Evolutionary conservation across 1,140 invertebrate genomes (phyloP), one percentile per base, ranked within the genome.

Genomic region (Ctenoplectra terminalis): DNA sequence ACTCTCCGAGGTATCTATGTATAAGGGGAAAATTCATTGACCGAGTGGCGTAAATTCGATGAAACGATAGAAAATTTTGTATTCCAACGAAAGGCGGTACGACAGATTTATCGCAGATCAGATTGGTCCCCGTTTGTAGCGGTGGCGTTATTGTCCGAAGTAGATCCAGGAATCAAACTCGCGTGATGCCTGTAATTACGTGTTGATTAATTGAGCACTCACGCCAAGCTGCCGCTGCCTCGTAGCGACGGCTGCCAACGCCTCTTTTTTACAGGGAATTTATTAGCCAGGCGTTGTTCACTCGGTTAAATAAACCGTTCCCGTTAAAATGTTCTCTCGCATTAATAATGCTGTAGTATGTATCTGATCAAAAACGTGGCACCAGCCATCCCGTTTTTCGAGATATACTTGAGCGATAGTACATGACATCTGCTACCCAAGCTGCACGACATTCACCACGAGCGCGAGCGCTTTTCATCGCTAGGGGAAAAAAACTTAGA

Each of bases 121-220:
- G 74, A 52, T 56, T 48, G 29, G 71, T 61, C 58, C 29, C 29
- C 7, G 56, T 48, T 61, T 34, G 40, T n/a, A 23, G 23, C 67
- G 15, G 15, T 1, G 31, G 37, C 50, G 31, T 71, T 71, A 56
- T 56, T 56, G 69, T 71, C 37, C n/a, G 23, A 31, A 40, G 64
- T 31, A 43, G 63, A 77, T 58, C 63, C 34, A 17, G 31, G 74
- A 26, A 70, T 72, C 54, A 69, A 79, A 79, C 46, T 79, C 67
- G 76, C 76, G 76, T 79, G 76, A 79, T 72, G 76, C 46, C 66
- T 26, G 76, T 79, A 79, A 79, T 72, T 79, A 79, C 67, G 76
- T 13, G 54, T 61, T 79, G 76, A 79, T 79, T 79, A 79, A 79
- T 79, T 79, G 76, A 71, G 31, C 76, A 31, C 52, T 78, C 76